phyloP scores from a whole-genome alignment of 2,113 vertebrate genomes.

The Osmerus eperlanus region DNA sequence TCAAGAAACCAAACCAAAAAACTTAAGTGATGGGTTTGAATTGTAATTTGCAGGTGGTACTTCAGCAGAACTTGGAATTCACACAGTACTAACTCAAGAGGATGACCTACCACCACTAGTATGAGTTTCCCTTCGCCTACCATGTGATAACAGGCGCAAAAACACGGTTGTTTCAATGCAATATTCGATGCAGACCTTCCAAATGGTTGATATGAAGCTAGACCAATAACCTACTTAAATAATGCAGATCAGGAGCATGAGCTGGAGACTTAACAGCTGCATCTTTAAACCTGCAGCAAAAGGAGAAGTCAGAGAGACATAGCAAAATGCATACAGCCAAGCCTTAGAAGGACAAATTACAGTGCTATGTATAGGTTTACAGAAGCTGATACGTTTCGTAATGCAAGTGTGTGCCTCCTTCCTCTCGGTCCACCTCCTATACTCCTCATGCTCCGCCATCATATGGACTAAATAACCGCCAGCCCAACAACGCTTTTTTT shows the following conservation, averaged over 20 bases:
- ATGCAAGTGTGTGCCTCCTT: conserved; percentile 66
- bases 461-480: conserved; percentile 35
- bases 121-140: conserved; percentile 14
- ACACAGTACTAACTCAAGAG: conserved; percentile 25
- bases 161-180: conserved; percentile 28
- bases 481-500: conserved; percentile 29
- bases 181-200: conserved; percentile 29
- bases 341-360: conserved; percentile 73
- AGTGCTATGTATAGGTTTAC: conserved; percentile 74
- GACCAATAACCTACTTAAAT: conserved; percentile 62
- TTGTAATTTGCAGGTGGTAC: conserved; percentile 10
- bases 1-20: conserved; percentile 6
- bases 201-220: conserved; percentile 50
- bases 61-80: conserved; percentile 11
- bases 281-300: conserved; percentile 62
- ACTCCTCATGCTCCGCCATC: conserved; percentile 38
- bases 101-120: conserved; percentile 7
- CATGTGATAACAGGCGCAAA: conserved; percentile 28
- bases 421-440: conserved; percentile 39
- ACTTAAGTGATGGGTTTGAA: not conserved
- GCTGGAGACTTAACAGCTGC: conserved; percentile 56
- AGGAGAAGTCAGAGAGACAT: conserved; percentile 59
- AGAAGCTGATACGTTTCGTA: conserved; percentile 70
- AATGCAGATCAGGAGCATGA: conserved; percentile 67
- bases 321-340: conserved; percentile 71